Conservation (phyloP, 2,888 invertebrate genomes). For the Hyposoter didymator region DNA sequence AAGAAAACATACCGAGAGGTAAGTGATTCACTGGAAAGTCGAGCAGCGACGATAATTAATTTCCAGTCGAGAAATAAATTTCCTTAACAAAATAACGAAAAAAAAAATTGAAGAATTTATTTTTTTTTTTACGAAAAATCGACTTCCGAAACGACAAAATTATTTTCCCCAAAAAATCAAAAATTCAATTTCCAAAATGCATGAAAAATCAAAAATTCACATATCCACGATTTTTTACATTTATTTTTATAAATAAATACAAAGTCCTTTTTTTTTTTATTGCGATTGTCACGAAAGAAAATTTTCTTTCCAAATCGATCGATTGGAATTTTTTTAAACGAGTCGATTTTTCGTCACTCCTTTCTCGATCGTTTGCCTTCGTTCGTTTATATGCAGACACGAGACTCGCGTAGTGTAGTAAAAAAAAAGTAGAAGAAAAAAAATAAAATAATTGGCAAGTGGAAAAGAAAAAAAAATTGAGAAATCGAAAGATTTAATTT, state of each 20-base stretch:
- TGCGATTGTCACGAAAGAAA: constrained; percentile 1
- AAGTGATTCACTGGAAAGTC: neutral
- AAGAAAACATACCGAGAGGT: neutral
- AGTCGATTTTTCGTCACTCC: constrained; percentile 50
- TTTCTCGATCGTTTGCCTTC: constrained; percentile 15
- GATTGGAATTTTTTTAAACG: constrained; percentile 30
- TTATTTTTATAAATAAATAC: neutral
- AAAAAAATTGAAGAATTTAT: neutral
- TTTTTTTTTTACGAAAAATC: constrained; percentile 1
- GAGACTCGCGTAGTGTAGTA: constrained; percentile 9
- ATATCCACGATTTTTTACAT: neutral
- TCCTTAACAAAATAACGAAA: neutral
- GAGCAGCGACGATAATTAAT: neutral
- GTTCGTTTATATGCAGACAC: constrained; percentile 17
- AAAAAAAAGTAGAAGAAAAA: neutral
- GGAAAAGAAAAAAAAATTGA: constrained; percentile 9
- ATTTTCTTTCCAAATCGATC: constrained; percentile 32
- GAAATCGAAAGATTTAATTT: constrained; percentile 40
- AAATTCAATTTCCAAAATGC: constrained; percentile 8
- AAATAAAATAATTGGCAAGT: neutral
- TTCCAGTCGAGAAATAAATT: neutral
- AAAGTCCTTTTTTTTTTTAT: neutral
- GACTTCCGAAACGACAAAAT: neutral
- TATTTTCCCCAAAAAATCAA: constrained; percentile 23
- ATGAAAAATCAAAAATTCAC: neutral